Evolutionary conservation across 2,888 invertebrate genomes (phyloP).

Genomic region (Athalia rosae): DNA sequence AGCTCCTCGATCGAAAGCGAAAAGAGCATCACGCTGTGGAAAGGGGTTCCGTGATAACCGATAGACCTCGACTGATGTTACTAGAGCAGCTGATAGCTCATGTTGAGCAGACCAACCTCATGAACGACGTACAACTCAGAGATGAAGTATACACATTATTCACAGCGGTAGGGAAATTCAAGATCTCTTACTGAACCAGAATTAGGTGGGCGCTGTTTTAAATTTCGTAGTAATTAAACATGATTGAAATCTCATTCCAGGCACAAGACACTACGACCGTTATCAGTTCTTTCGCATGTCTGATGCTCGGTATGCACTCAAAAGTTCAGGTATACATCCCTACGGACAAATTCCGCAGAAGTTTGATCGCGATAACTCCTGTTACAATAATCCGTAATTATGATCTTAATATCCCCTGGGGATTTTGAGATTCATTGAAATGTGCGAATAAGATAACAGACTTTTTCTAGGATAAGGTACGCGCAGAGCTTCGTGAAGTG

Average conservation of each 20-base stretch:
- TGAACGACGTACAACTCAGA: slow-evolving; percentile 52
- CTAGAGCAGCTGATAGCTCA: slow-evolving; percentile 52
- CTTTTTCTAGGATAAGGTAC: slow-evolving; percentile 46
- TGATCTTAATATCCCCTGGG: no score
- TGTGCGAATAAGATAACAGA: no score
- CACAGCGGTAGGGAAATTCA: slow-evolving; percentile 52
- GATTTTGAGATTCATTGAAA: no score
- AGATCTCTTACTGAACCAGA: no score
- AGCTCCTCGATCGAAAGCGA: slow-evolving; percentile 53
- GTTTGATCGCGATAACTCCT: no score
- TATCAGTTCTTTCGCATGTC: slow-evolving; percentile 48
- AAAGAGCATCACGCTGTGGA: slow-evolving; percentile 52
- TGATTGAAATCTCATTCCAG: slow-evolving; percentile 40
- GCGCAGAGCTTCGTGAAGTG: slow-evolving; percentile 47
- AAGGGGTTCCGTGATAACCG: slow-evolving; percentile 40
- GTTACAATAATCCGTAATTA: no score
- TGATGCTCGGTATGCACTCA: slow-evolving; percentile 52
- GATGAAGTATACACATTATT: slow-evolving; percentile 57
- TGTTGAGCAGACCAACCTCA: slow-evolving; percentile 46
- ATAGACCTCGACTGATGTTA: slow-evolving; percentile 51
- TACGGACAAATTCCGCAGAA: no score
- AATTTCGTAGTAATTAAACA: no score
- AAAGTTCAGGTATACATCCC: slow-evolving; percentile 43
- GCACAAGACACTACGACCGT: slow-evolving; percentile 53
- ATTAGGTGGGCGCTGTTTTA: no score